A percentile compares a stretch with the other conserved stretches of the same genome.
phyloP scores from a whole-genome alignment of 2,888 invertebrate species.

The Apotomis betuletana region DNA sequence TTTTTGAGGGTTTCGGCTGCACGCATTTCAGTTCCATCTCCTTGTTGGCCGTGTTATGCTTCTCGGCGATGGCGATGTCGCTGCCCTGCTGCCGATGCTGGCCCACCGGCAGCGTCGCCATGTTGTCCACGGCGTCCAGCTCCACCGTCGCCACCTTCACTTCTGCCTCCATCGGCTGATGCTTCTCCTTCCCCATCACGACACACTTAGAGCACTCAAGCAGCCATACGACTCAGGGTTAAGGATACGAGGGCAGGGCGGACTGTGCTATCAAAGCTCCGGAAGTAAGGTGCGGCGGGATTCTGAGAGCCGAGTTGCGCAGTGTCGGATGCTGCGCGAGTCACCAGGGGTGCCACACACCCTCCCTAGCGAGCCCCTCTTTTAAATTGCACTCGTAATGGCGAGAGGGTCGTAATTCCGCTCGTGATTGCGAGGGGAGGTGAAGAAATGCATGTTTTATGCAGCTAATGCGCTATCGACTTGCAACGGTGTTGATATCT shows the following conservation, averaged over 20 bases:
- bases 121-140: conserved; percentile 93
- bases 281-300: conserved; percentile 74
- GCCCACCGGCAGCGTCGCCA: conserved; percentile 94
- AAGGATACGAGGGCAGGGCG: conserved; percentile 63
- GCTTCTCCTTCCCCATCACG: conserved; percentile 80
- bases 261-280: conserved; percentile 64
- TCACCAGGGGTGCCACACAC: conserved; percentile 74
- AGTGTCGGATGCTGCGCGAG: conserved; percentile 78
- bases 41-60: conserved; percentile 92
- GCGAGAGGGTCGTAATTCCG: conserved; percentile 67
- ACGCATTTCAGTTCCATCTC: conserved; percentile 94
- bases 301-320: conserved; percentile 77
- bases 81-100: conserved; percentile 87
- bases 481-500: conserved; percentile 25
- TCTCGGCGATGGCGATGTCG: conserved; percentile 89
- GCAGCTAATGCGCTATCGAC: conserved; percentile 31
- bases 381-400: conserved; percentile 65
- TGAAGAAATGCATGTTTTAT: conserved; percentile 49
- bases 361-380: conserved; percentile 65
- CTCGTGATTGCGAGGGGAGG: conserved; percentile 50
- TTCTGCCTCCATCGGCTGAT: conserved; percentile 85
- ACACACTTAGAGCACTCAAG: conserved; percentile 48
- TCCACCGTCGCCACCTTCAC: conserved; percentile 95
- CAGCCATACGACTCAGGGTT: conserved; percentile 53
- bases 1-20: conserved; percentile 92